phyloP scores from a whole-genome alignment of 2,797 vertebrate genomes.

The Microctenopoma stevenorrisi region DNA sequence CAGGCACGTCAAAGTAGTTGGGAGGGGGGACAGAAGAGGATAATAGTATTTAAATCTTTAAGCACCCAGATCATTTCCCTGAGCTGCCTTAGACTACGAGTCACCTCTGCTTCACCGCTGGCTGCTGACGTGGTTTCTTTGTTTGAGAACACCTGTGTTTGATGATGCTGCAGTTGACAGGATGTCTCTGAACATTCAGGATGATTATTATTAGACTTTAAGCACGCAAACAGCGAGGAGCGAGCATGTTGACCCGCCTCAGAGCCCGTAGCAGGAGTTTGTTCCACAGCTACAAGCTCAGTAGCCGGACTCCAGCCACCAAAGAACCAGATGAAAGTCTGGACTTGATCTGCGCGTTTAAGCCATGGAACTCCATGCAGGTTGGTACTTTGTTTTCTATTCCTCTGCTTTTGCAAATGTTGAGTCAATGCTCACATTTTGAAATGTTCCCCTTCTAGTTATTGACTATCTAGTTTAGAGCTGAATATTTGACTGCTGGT shows the following conservation, averaged over 20 bases:
- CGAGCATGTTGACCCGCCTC: slow-evolving; percentile 61
- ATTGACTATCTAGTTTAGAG: no score
- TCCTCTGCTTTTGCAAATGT: background rate
- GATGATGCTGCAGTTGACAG: background rate
- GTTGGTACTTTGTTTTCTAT: slow-evolving; percentile 36
- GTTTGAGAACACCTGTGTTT: background rate
- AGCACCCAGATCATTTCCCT: slow-evolving; percentile 83
- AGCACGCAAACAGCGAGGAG: background rate
- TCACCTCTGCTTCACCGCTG: slow-evolving; percentile 46
- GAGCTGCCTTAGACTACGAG: slow-evolving; percentile 67
- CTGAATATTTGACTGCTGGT: no score
- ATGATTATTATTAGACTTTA: background rate
- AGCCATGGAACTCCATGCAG: slow-evolving; percentile 81
- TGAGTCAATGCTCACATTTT: no score
- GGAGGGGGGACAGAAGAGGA: slow-evolving; percentile 59
- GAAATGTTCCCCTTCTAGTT: no score
- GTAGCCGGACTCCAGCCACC: slow-evolving; percentile 4
- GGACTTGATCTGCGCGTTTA: slow-evolving; percentile 64
- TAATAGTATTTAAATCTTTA: slow-evolving; percentile 78
- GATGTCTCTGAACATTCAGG: background rate
- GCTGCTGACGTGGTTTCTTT: slow-evolving; percentile 1
- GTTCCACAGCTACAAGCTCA: slow-evolving; percentile 75
- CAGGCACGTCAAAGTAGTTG: slow-evolving; percentile 4
- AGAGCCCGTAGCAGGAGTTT: slow-evolving; percentile 76
- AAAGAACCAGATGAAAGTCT: slow-evolving; percentile 28